Conservation (phyloP, 2,888 invertebrate genomes). For the Argyresthia albistria region DNA sequence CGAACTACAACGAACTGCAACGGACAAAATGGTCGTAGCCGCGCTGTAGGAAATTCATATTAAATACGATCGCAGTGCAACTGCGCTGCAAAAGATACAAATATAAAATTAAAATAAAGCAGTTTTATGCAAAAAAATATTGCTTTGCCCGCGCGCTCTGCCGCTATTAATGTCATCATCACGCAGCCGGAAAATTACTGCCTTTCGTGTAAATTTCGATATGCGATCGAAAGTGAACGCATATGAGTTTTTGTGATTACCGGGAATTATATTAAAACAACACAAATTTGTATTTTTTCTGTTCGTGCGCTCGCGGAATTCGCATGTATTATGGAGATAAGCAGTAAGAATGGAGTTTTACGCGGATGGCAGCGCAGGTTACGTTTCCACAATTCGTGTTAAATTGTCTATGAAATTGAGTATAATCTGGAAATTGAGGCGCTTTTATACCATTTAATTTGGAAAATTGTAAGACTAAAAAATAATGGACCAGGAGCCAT, state of each 20-base stretch:
- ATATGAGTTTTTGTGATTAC: constrained; percentile 22
- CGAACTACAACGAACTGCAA: too few species aligned
- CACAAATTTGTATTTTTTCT: constrained; percentile 31
- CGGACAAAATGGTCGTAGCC: too few species aligned
- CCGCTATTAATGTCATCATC: constrained; percentile 60
- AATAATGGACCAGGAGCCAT: too few species aligned
- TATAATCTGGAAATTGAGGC: not conserved
- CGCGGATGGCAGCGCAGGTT: constrained; percentile 6
- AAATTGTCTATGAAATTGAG: constrained; percentile 48
- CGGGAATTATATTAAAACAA: constrained; percentile 31
- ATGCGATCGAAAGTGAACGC: constrained; percentile 46
- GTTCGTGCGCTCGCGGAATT: constrained; percentile 23
- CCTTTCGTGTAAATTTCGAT: constrained; percentile 62
- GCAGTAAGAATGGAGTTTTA: constrained; percentile 24
- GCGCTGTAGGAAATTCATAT: too few species aligned
- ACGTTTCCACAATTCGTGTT: constrained; percentile 36
- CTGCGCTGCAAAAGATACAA: not conserved
- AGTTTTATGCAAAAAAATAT: constrained; percentile 46
- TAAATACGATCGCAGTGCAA: not conserved
- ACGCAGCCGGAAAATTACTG: constrained; percentile 59
- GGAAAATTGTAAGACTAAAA: too few species aligned
- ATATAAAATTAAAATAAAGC: constrained; percentile 31
- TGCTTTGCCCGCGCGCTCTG: constrained; percentile 34
- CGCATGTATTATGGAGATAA: constrained; percentile 49
- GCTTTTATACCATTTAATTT: not conserved